A percentile compares a stretch with the other conserved stretches of the same genome.
These are phyloP conservation scores for Eurystomus glaucurus DNA, from an alignment of 2,797 vertebrate genomes.

Conservation along the genomic window DNA sequence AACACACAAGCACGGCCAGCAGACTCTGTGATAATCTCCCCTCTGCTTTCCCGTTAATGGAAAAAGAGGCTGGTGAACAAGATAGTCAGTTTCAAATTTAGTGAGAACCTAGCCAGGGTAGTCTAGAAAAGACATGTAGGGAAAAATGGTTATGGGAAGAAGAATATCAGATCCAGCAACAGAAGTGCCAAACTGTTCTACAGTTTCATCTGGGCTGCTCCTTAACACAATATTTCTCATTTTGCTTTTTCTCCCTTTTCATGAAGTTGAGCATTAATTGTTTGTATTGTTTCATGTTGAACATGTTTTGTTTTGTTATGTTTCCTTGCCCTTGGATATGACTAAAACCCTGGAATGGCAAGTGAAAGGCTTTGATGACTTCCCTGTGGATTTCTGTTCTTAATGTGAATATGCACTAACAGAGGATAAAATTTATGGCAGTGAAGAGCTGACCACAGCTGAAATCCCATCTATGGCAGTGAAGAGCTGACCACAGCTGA, in stretches of 20 bases:
- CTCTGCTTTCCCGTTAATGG: neutral
- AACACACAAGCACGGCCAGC: neutral
- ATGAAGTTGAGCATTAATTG: neutral
- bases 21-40: neutral
- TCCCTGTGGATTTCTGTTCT: neutral
- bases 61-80: neutral
- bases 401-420: neutral
- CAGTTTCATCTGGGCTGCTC: neutral
- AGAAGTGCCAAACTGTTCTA: neutral
- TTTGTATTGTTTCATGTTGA: neutral
- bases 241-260: neutral
- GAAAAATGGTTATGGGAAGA: fast-evolving
- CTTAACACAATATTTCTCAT: neutral
- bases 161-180: neutral
- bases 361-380: neutral
- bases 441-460: neutral
- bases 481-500: neutral
- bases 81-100: neutral
- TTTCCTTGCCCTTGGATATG: neutral
- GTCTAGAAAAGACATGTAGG: neutral
- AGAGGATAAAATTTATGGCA: neutral
- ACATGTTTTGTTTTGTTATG: neutral
- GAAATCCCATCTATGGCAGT: neutral
- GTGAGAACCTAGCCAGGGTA: neutral
- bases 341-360: neutral